Base-by-base conservation (phyloP, 2,888 invertebrate genomes). In the Harmothoe impar region DNA sequence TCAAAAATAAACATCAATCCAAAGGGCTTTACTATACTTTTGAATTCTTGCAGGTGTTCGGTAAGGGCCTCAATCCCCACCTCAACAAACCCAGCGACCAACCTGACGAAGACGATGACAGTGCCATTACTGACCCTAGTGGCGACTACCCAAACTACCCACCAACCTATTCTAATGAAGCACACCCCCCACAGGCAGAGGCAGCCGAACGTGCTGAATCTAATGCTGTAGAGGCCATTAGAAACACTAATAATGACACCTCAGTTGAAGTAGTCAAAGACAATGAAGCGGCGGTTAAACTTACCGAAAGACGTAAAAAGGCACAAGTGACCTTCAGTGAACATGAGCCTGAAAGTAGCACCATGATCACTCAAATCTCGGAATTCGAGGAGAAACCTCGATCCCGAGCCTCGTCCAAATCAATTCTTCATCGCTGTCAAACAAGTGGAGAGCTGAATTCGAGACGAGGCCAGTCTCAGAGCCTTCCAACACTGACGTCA, bases 61-160 rank as follows among this genome's bases (percentile, higher is more conserved):
- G 86, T 23, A 86, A 86, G 31, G 86, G 86, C n/a, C 54, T 86
- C 52, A 86, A 86, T 23, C 86, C 86, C 15, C 86, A 86, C 23
- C 43, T 86, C 0, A 52, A 54, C 29, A 52, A 25, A 52, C 5
- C 5, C 43, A 43, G 5, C 10, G 43, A 43, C 10, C 43, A 43
- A 43, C 43, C 43, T 10, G 43, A 43, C 5, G 43, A 43, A 43
- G 33, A 17, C n/a, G 56, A 54, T 25, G 86, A 86, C 23, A 31
- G 33, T 25, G 86, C 20, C 29, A 15, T 1, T 62, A 62, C 62
- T 7, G 62, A 62, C 62, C 62, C 62, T 62, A 15, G 62, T 62
- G 62, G 62, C 1, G 62, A 62, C 62, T 62, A 1, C 3, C 3
- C n/a, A 1, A 62, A 62, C 62, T 43, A 43, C 43, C 43, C 3